Percentiles rank a stretch among this genome's conserved stretches.
phyloP scores from a whole-genome alignment of 1,140 invertebrate species.

The Rhagoletis pomonella region DNA sequence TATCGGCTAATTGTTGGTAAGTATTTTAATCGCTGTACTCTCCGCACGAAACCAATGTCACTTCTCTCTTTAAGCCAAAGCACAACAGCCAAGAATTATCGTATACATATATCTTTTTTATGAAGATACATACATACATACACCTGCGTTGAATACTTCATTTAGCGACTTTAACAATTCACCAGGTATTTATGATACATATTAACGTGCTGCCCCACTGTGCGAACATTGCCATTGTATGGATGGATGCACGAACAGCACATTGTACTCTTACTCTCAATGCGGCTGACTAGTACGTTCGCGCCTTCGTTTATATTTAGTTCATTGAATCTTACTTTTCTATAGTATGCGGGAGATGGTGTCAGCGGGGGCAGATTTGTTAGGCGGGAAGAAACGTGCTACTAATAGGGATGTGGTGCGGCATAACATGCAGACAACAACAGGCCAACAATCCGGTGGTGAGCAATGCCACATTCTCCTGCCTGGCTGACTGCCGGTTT shows the following conservation, averaged over 20 bases:
- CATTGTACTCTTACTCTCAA: slow-evolving; percentile 54
- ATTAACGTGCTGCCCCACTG: background rate
- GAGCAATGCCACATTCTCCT: slow-evolving; percentile 29
- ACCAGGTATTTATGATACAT: no score
- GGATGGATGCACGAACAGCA: slow-evolving; percentile 10
- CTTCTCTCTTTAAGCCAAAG: no score
- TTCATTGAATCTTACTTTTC: slow-evolving; percentile 52
- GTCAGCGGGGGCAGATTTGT: background rate
- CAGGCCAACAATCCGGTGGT: slow-evolving; percentile 40
- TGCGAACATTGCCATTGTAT: background rate
- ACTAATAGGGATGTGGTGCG: slow-evolving; percentile 1
- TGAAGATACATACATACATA: no score
- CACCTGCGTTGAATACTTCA: no score
- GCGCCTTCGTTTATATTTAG: slow-evolving; percentile 51
- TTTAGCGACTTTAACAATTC: no score
- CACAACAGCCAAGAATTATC: no score
- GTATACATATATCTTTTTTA: no score
- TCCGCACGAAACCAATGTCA: no score
- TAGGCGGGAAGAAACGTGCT: background rate
- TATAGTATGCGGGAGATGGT: background rate
- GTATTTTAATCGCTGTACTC: no score
- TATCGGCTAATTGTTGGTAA: no score
- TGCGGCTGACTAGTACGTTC: slow-evolving; percentile 3
- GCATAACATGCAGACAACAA: background rate
- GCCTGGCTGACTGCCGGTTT: slow-evolving; percentile 25